A percentile compares a stretch with the other conserved stretches of the same genome.
These are phyloP conservation scores for Dryoscopus gambensis DNA, from an alignment of 2,113 vertebrate genomes.

Conservation along the genomic window DNA sequence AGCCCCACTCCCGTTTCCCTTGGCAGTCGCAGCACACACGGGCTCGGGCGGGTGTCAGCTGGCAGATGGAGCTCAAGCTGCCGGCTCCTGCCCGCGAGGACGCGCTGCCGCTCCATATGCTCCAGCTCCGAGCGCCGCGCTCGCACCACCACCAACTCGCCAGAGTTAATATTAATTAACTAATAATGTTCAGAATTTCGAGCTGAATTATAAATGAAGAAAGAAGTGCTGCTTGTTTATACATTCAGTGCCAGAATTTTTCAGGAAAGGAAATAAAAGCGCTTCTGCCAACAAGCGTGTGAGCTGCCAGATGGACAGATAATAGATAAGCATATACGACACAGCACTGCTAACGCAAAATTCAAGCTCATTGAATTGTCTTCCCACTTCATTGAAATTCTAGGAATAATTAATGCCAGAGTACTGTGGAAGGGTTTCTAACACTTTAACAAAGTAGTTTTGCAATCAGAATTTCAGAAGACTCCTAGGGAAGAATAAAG, in stretches of 20 bases:
- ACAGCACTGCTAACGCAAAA: not conserved
- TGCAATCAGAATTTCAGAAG: not conserved
- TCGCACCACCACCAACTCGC: not conserved
- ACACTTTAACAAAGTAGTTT: not conserved
- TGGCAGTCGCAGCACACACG: not conserved
- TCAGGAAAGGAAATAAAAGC: constrained; percentile 35
- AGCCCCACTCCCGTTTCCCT: not conserved
- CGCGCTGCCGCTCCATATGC: not conserved
- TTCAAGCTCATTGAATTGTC: constrained; percentile 2
- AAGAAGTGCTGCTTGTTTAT: constrained; percentile 10
- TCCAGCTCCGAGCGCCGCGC: not conserved
- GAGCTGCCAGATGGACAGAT: constrained; percentile 27
- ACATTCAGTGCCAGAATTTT: not conserved
- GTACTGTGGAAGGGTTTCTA: not conserved
- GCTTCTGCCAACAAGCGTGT: not conserved
- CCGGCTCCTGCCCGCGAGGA: not conserved
- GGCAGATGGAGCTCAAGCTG: constrained; percentile 50
- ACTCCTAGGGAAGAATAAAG: not conserved
- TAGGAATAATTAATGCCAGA: not conserved
- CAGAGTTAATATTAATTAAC: not conserved
- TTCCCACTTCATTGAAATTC: not conserved
- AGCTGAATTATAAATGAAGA: not conserved
- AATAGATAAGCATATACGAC: not conserved
- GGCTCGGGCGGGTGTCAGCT: not conserved
- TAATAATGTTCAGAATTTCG: not conserved